Conservation (phyloP, 2,113 vertebrate species). For the Mystacornis crossleyi region DNA sequence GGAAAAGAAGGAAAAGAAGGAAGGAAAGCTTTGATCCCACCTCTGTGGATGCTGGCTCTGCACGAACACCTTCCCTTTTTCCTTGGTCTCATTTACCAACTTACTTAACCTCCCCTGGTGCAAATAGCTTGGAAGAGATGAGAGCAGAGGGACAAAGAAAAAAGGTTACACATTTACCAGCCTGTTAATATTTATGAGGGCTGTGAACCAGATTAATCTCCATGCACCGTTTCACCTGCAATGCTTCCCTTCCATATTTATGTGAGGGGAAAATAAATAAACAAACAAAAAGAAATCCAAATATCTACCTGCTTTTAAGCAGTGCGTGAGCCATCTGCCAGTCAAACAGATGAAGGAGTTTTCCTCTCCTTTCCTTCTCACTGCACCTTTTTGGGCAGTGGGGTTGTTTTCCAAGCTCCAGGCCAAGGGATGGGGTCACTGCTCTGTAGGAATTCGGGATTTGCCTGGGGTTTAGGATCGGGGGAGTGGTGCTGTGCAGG, state of each 20-base stretch:
- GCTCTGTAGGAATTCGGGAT: accelerated
- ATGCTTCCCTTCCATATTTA: conserved; percentile 62
- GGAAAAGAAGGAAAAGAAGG: background rate
- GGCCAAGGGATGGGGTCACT: background rate
- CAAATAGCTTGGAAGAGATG: conserved; percentile 47
- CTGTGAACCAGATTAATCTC: conserved; percentile 75
- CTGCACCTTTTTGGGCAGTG: background rate
- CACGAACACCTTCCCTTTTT: background rate
- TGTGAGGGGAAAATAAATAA: background rate
- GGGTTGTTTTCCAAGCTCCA: background rate
- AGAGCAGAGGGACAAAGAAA: conserved; percentile 64
- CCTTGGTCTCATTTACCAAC: background rate
- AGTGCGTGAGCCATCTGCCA: background rate
- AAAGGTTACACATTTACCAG: conserved; percentile 73
- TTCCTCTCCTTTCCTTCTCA: no score
- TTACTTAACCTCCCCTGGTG: background rate
- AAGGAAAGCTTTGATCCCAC: background rate
- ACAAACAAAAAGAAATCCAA: conserved; percentile 14
- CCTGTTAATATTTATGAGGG: conserved; percentile 77
- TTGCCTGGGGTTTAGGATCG: background rate
- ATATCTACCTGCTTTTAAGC: background rate
- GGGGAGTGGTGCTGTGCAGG: background rate
- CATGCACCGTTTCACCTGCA: conserved; percentile 71
- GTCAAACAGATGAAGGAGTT: background rate
- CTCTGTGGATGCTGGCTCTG: background rate